Evolutionary conservation across 2,888 invertebrate genomes (phyloP), one percentile per base, ranked within the genome.

Genomic region (Nomada hirtipes): DNA sequence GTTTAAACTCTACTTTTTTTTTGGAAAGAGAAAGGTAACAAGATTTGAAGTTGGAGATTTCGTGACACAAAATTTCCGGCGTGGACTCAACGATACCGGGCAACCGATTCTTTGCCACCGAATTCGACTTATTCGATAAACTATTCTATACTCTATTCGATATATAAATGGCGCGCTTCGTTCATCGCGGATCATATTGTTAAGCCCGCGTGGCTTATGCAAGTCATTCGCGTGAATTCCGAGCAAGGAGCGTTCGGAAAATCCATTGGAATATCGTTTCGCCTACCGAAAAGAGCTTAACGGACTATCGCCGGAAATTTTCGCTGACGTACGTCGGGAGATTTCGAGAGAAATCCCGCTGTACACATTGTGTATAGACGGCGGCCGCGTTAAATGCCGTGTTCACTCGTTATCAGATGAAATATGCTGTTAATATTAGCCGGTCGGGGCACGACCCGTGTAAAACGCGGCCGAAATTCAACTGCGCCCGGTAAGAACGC

Each of bases 101-200:
- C 53, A 69, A 36, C 18, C 11, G 10, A 11, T 36, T 59, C 64
- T 78, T 59, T 61, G 70, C 61, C 72, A 26, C 13, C 42, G 77
- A 57, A 63, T 71, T 36, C 70, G 82, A 64, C 61, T 42, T 55
- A 13, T 69, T 60, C 61, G 26, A 13, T 64, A 47, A 52, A 50
- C 67, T 36, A 7, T 36, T 36, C 36, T 0, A 50, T 57, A 23
- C 36, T 71, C 70, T 69, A 74, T 71, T 7, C 61, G 76, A 81
- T 65, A 59, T 36, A 36, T 7, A 36, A 77, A 67, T 68, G 65
- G 68, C 70, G 75, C 68, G 75, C 88, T 89, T 89, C 90, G 90
- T 91, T 90, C 89, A 89, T 89, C 89, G 86, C 82, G 83, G 82
- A 85, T 88, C 88, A 83, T 89, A 87, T 89, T 74, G 85, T 79